Percentiles rank a stretch among this genome's conserved stretches.
Evolutionary conservation across 35 echinoderm and acorn worm species (phyloP).

Genomic region (Hemicentrotus pulcherrimus): DNA sequence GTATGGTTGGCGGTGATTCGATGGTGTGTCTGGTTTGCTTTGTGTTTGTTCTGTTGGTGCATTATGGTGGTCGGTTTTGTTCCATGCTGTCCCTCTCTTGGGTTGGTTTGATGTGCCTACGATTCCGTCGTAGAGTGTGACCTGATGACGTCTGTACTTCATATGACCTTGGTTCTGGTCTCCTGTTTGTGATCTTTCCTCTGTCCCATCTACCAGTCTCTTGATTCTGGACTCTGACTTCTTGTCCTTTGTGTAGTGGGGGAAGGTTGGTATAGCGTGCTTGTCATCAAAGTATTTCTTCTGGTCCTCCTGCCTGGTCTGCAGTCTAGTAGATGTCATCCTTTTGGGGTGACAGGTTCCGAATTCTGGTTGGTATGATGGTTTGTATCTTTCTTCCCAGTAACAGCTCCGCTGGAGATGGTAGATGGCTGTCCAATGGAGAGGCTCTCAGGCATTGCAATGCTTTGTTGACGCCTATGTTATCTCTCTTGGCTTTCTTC

Average conservation of each 20-base stretch:
- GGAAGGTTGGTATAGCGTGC: neutral
- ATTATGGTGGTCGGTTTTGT: neutral
- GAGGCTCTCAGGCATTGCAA: slow-evolving; percentile 39
- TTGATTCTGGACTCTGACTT: too few relatives aligned
- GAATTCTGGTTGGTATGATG: slow-evolving; percentile 57
- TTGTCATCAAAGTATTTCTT: too few relatives aligned
- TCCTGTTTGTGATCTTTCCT: too few relatives aligned
- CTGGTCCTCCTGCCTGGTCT: slow-evolving; percentile 21
- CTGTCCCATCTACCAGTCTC: too few relatives aligned
- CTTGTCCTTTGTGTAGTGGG: slow-evolving; percentile 14
- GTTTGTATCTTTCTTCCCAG: slow-evolving; percentile 38
- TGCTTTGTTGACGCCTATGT: neutral
- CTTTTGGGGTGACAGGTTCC: slow-evolving; percentile 41
- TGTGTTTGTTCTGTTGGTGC: too few relatives aligned
- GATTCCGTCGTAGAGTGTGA: too few relatives aligned
- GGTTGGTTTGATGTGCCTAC: too few relatives aligned
- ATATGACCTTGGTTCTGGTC: too few relatives aligned
- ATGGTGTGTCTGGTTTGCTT: too few relatives aligned
- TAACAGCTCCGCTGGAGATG: slow-evolving; percentile 64
- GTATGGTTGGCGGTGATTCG: too few relatives aligned
- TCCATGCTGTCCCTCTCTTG: too few relatives aligned
- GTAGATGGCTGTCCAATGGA: slow-evolving; percentile 62
- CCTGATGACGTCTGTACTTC: too few relatives aligned
- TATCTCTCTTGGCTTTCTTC: neutral
- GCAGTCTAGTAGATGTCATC: slow-evolving; percentile 46